Base-by-base conservation (phyloP, 2,113 vertebrate genomes). In the Leuciscus idus region DNA sequence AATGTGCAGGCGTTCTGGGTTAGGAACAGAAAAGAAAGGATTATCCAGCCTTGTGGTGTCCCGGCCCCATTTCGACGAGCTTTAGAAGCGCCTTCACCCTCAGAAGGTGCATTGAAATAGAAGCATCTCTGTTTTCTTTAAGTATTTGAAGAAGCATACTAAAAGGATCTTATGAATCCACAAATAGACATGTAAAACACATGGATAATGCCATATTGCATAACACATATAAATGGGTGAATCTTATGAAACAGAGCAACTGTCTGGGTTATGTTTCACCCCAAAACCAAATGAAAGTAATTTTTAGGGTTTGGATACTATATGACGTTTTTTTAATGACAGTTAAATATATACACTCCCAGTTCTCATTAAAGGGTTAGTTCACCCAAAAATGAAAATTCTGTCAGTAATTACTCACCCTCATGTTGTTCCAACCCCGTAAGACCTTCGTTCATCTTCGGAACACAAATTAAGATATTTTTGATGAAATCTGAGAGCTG, bases 1-100 rank as follows among this genome's bases (percentile, higher is more conserved):
- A 55, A 84, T 73, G 62, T 73, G 82, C 48, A 17, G 81, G 62
- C 43, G 61, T 68, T 66, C n/a, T 66, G 36, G 61, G 46, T 57
- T 74, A 36, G 12, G 52, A 72, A 57, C 48, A 57, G 80, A 82
- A 70, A 82, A 48, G 21, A 82, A 12, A 68, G 39, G 46, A 70
- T 82, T 52, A 82, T 30, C 62, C 26, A 52, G 28, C 15, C 43
- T 70, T 82, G 80, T 82, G 80, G 15, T n/a, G 19, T 82, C 19
- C 28, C 80, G 2, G 28, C 15, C 80, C 26, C 43, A 52, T 66
- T 81, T 55, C 8, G 8, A 26, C 15, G 36, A 66, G 21, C 43
- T 57, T 79, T 12, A 26, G 77, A 80, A 73, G 3, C 4, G 57
- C 62, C 48, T 52, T 68, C 46, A 23, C n/a, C 26, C 80, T 30